Evolutionary conservation across 2,797 vertebrate genomes (phyloP).

Genomic region (Capromys pilorides): DNA sequence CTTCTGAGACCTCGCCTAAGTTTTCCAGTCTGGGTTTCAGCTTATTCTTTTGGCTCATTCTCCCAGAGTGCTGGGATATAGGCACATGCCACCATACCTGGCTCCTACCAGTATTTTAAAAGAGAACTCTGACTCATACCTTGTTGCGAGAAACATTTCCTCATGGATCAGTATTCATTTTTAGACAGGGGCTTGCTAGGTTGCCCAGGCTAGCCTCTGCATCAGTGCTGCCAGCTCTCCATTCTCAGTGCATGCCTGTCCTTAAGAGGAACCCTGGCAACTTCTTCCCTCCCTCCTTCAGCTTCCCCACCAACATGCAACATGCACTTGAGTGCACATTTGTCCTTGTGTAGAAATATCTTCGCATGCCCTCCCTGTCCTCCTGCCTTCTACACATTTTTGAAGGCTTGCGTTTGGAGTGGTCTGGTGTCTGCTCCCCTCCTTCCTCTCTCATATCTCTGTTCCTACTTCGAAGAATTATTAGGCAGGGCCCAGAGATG

Average conservation of each 20-base stretch:
- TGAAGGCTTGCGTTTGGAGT: background rate
- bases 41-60: background rate
- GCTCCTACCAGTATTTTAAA: background rate
- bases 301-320: background rate
- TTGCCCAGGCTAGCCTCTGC: background rate
- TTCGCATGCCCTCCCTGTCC: background rate
- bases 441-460: background rate
- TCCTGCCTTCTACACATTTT: background rate
- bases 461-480: background rate
- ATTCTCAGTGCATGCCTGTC: background rate
- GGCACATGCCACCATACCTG: background rate
- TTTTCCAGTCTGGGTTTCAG: background rate
- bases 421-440: background rate
- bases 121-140: background rate
- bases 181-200: background rate
- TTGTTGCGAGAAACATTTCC: rapidly evolving
- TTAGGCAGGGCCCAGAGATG: background rate
- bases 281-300: background rate
- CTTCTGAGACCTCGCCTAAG: background rate
- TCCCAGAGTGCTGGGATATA: background rate
- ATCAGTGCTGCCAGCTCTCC: background rate
- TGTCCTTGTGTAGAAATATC: background rate
- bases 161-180: background rate
- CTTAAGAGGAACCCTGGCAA: background rate
- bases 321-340: background rate